phyloP scores from a whole-genome alignment of 92 coral and sea anemone species.

The Umimayanthus chanpuru region DNA sequence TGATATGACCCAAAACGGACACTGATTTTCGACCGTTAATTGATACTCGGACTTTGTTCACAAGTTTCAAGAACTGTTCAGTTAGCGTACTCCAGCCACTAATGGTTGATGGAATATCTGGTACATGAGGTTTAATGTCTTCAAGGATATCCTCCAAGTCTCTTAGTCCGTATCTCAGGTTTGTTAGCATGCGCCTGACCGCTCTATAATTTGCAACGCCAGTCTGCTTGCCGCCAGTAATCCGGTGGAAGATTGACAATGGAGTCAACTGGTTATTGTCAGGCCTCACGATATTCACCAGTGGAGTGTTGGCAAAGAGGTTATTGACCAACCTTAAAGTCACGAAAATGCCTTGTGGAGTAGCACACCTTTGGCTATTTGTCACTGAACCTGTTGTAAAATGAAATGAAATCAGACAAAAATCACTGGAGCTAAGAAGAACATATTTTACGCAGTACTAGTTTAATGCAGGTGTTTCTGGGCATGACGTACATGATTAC shows the following conservation, averaged over 20 bases:
- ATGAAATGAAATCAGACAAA: neutral
- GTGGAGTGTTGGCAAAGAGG: constrained; percentile 18
- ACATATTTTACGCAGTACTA: neutral
- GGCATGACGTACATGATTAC: too few species aligned
- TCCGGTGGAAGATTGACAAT: constrained; percentile 48
- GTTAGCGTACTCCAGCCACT: neutral
- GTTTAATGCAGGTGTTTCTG: too few species aligned
- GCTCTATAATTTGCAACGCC: constrained; percentile 36
- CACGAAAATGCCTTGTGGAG: constrained; percentile 13
- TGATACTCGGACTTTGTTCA: constrained; percentile 7
- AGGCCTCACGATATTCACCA: constrained; percentile 18
- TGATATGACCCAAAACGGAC: neutral
- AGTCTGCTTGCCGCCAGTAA: constrained; percentile 60
- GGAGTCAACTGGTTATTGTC: constrained; percentile 17
- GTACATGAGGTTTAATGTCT: neutral
- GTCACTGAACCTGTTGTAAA: neutral
- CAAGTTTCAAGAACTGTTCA: neutral
- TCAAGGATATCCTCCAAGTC: constrained; percentile 4
- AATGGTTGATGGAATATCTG: neutral
- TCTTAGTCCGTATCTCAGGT: neutral
- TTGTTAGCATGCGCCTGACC: constrained; percentile 11
- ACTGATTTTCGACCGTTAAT: neutral
- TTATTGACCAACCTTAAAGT: constrained; percentile 6
- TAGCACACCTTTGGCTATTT: neutral
- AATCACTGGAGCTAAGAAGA: neutral